A percentile compares a stretch with the other conserved stretches of the same genome.
Evolutionary conservation across 2,888 invertebrate genomes (phyloP).

Genomic region (Metallyticus violacea): DNA sequence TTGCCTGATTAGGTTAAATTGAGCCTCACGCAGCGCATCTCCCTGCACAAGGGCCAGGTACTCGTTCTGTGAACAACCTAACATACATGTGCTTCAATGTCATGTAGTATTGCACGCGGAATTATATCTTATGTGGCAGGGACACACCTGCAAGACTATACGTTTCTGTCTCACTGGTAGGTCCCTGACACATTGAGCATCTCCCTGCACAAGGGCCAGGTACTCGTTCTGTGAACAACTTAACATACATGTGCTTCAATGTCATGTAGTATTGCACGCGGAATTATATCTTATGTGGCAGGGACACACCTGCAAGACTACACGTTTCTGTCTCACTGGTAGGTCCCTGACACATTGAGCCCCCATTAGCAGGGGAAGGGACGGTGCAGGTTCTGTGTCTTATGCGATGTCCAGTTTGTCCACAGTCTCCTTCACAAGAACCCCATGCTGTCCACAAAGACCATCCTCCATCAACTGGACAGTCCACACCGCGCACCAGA

Average conservation of each 20-base stretch:
- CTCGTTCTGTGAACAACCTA: too few species aligned
- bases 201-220: too few species aligned
- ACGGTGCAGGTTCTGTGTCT: constrained; percentile 49
- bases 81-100: too few species aligned
- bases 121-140: too few species aligned
- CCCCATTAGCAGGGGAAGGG: constrained; percentile 49
- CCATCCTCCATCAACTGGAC: constrained; percentile 54
- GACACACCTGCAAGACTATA: constrained; percentile 44
- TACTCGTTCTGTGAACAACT: too few species aligned
- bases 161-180: constrained; percentile 46
- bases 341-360: constrained; percentile 48
- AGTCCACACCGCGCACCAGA: constrained; percentile 42
- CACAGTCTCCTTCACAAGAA: constrained; percentile 50
- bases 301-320: constrained; percentile 40
- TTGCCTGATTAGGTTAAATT: too few species aligned
- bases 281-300: too few species aligned
- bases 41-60: too few species aligned
- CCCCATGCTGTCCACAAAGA: constrained; percentile 52
- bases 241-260: too few species aligned
- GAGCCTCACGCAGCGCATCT: too few species aligned
- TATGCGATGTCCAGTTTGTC: constrained; percentile 47
- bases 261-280: too few species aligned
- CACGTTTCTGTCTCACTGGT: constrained; percentile 49
- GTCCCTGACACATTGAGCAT: constrained; percentile 46
- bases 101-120: too few species aligned